Percentiles rank a stretch among this genome's conserved stretches.
Evolutionary conservation across 1,140 invertebrate genomes (phyloP).

Genomic region (Conopomorpha cramerella): DNA sequence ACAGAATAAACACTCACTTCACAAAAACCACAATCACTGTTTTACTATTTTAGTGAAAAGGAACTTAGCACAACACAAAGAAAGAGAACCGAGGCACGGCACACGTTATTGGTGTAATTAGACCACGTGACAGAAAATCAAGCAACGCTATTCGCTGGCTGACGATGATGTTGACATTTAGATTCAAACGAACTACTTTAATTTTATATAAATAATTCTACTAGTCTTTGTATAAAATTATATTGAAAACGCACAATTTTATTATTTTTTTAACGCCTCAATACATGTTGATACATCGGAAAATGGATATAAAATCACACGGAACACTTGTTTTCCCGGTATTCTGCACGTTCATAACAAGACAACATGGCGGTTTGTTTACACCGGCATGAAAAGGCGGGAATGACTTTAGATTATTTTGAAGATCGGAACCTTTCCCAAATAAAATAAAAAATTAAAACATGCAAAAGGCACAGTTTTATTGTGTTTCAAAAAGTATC

Average conservation of each 20-base stretch:
- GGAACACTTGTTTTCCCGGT: no score
- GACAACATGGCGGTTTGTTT: slow-evolving; percentile 63
- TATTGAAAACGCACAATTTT: no score
- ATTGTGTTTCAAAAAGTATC: no score
- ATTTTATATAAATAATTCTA: not conserved
- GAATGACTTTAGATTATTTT: no score
- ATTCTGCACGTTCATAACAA: slow-evolving; percentile 26
- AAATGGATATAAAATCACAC: no score
- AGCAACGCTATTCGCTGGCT: no score
- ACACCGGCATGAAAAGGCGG: slow-evolving; percentile 59
- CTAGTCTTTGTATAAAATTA: not conserved
- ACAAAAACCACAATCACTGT: slow-evolving; percentile 51
- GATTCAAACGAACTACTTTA: slow-evolving; percentile 15
- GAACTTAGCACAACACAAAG: slow-evolving; percentile 62
- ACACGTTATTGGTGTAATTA: slow-evolving; percentile 39
- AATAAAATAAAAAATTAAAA: no score
- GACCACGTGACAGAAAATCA: slow-evolving; percentile 53
- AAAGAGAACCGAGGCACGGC: slow-evolving; percentile 33
- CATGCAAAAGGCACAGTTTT: no score
- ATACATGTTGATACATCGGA: no score
- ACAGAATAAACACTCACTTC: slow-evolving; percentile 60
- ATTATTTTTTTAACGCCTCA: no score
- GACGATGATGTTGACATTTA: slow-evolving; percentile 33
- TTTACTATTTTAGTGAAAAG: slow-evolving; percentile 54
- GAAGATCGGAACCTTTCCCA: no score